Conservation (phyloP, 53 echinoderm and acorn worm genomes). For the Temnopleurus reevesii region DNA sequence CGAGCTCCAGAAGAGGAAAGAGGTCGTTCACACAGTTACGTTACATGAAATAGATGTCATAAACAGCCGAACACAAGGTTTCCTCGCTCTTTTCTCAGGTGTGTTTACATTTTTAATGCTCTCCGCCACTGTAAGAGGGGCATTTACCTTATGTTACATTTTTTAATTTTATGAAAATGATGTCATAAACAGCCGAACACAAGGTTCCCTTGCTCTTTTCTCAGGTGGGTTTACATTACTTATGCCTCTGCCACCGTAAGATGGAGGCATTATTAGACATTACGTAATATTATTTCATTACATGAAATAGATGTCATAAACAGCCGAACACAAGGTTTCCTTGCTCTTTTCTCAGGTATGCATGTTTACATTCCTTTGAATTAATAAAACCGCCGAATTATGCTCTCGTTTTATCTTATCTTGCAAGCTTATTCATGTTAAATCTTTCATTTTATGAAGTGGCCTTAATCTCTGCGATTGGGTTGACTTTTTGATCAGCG, state of each 20-base stretch:
- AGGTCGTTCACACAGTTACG: constrained; percentile 97
- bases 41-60: constrained; percentile 98
- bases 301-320: constrained; percentile 99
- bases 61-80: constrained; percentile 98
- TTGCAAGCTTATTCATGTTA: too few species aligned
- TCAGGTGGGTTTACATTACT: constrained; percentile 66
- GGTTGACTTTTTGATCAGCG: too few species aligned
- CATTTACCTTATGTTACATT: too few species aligned
- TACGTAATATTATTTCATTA: too few species aligned
- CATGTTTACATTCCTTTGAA: too few species aligned
- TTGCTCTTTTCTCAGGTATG: constrained; percentile 95
- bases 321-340: constrained; percentile 98
- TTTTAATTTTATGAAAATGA: constrained; percentile 97
- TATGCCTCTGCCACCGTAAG: too few species aligned
- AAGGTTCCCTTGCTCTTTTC: constrained; percentile 98
- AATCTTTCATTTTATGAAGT: too few species aligned
- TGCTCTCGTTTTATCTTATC: too few species aligned
- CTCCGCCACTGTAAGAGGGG: too few species aligned
- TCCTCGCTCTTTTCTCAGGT: constrained; percentile 99
- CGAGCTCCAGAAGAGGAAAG: constrained; percentile 96
- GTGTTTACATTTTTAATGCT: background rate
- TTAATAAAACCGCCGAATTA: too few species aligned
- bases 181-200: constrained; percentile 98
- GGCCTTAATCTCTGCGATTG: too few species aligned
- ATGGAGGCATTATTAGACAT: too few species aligned